phyloP scores from a whole-genome alignment of 2,888 invertebrate species.

The Aethes cnicana region DNA sequence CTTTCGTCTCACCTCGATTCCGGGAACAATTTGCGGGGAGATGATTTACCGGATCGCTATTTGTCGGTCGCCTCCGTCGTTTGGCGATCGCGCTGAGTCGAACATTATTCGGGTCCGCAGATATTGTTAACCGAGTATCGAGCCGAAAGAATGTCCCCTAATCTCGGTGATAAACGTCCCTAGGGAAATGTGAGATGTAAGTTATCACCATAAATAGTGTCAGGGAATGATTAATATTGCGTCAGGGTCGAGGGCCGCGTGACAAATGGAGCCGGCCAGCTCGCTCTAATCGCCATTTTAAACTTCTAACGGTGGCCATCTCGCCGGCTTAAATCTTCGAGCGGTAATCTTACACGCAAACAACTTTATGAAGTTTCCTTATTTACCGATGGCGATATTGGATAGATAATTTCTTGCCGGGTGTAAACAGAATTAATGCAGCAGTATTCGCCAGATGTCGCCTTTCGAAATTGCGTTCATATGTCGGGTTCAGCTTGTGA shows the following conservation, averaged over 20 bases:
- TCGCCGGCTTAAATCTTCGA: slow-evolving; percentile 34
- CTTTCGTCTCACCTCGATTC: slow-evolving; percentile 50
- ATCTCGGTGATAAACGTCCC: slow-evolving; percentile 44
- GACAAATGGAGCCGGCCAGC: slow-evolving; percentile 52
- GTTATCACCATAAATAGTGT: slow-evolving; percentile 60
- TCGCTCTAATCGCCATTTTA: slow-evolving; percentile 49
- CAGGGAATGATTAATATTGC: slow-evolving; percentile 52
- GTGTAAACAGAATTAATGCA: slow-evolving; percentile 31
- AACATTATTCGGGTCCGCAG: slow-evolving; percentile 45
- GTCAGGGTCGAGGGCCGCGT: slow-evolving; percentile 46
- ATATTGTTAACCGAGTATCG: slow-evolving; percentile 19
- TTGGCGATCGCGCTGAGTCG: slow-evolving; percentile 49
- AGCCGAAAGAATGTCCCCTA: slow-evolving; percentile 45
- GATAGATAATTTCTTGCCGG: slow-evolving; percentile 27
- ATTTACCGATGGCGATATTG: slow-evolving; percentile 35
- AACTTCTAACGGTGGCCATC: slow-evolving; percentile 40
- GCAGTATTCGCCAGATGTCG: slow-evolving; percentile 36
- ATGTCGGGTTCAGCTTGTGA: slow-evolving; percentile 41
- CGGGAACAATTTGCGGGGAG: slow-evolving; percentile 36
- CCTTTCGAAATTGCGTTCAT: slow-evolving; percentile 48
- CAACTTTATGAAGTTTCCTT: slow-evolving; percentile 43
- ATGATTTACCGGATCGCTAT: slow-evolving; percentile 60
- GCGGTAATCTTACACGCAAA: slow-evolving; percentile 42
- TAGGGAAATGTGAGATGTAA: slow-evolving; percentile 41
- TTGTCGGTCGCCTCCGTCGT: slow-evolving; percentile 45